Base-by-base conservation (phyloP, 2,888 invertebrate genomes). In the Noctua janthe region DNA sequence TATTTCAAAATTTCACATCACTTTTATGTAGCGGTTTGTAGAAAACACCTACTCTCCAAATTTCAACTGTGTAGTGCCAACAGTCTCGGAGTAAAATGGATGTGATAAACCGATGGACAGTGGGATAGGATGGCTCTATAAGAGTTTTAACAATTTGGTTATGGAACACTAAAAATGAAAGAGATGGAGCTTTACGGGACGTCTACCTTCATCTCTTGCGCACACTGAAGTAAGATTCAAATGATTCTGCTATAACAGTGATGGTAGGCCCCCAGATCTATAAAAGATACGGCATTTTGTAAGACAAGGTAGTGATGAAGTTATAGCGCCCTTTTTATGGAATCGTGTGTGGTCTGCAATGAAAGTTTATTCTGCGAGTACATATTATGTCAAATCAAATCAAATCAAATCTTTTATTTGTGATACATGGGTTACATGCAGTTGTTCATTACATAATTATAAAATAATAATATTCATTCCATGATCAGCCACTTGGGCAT, bases 241-340 rank as follows among this genome's bases (percentile, higher is more conserved):
- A 59, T n/a, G 5, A 5, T 59, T n/a, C 59, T 59, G n/a, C n/a
- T 59, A 15, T 39, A 66, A 4, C 35, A 15, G 43, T 39, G n/a
- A 17, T 17, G 43, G 43, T 69, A 8, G 69, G 0, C 69, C 69
- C 69, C 47, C n/a, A n/a, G 47, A 47, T 69, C 69, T n/a, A n/a
- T n/a, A 47, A 8, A 69, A 73, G 13, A 71, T 64, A 71, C 64
- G 20, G 66, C 67, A 71, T 83, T 76, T 87, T 76, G 47, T 79
- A 67, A 64, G 51, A 66, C 70, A 76, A 78, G 59, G 78, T 29
- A 86, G 66, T 29, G 51, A 84, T 86, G 74, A 83, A 86, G 86
- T 56, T 62, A 83, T 71, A 81, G 20, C 49, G 69, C 23, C 11
- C 35, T 75, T 85, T 74, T 86, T 74, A 77, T 82, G 29, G 8